phyloP scores from a whole-genome alignment of 2,113 vertebrate genomes.

The Typhlomys cinereus region DNA sequence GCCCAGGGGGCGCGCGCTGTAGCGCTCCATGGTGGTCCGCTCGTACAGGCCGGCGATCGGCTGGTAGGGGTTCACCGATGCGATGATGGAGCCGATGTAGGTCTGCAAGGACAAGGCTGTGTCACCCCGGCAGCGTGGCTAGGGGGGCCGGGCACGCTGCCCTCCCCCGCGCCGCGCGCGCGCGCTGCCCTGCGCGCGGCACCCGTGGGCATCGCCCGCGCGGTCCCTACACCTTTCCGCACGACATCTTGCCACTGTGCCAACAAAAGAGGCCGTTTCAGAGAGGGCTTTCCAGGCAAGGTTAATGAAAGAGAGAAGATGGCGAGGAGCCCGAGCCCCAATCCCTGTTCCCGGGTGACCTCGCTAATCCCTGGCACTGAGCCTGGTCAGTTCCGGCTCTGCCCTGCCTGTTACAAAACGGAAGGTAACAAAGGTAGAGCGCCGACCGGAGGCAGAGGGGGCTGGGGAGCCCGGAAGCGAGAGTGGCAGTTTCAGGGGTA shows the following conservation, averaged over 20 bases:
- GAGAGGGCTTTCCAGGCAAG: neutral
- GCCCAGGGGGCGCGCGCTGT: slow-evolving; percentile 92
- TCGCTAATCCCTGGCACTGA: neutral
- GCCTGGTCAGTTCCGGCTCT: neutral
- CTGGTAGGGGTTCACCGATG: slow-evolving; percentile 97
- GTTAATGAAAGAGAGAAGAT: neutral
- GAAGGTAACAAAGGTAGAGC: neutral
- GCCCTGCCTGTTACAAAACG: neutral
- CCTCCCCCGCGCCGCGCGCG: neutral
- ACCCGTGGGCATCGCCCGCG: accelerated
- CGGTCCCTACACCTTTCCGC: neutral
- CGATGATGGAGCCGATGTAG: slow-evolving; percentile 97
- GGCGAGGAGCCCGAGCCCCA: neutral
- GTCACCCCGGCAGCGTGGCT: too few relatives aligned
- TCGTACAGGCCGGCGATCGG: slow-evolving; percentile 92
- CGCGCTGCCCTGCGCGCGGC: neutral
- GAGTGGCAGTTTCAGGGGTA: accelerated
- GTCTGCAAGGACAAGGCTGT: slow-evolving; percentile 87
- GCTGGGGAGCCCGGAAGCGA: accelerated
- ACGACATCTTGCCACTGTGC: neutral
- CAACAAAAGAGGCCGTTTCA: neutral
- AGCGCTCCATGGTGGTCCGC: slow-evolving; percentile 84
- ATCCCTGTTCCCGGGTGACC: neutral
- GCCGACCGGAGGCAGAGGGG: too few relatives aligned
- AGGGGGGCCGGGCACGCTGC: neutral